A percentile compares a stretch with the other conserved stretches of the same genome.
Evolutionary conservation across 2,113 vertebrate genomes (phyloP).

Genomic region (Tetraodon nigroviridis): DNA sequence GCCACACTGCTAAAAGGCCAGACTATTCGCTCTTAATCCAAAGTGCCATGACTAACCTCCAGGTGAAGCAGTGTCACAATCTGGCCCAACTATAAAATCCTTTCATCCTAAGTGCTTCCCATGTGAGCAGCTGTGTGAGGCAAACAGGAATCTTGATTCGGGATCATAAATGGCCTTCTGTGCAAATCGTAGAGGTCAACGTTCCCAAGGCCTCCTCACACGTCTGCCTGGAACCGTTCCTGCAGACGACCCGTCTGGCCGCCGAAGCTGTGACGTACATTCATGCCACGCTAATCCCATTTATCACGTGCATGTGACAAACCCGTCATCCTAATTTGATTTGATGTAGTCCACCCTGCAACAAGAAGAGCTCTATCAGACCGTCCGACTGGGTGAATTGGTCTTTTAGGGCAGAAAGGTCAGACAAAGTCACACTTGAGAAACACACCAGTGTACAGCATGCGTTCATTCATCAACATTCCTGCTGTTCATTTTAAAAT

Average conservation of each 20-base stretch:
- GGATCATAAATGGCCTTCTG: conserved; percentile 19
- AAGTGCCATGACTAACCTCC: conserved; percentile 42
- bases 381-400: conserved; percentile 26
- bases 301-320: conserved; percentile 62
- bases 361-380: conserved; percentile 44
- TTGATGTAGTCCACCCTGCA: conserved; percentile 29
- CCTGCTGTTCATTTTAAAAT: neutral
- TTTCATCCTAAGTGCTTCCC: conserved; percentile 55
- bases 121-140: conserved; percentile 47
- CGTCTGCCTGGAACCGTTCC: neutral
- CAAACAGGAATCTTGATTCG: conserved; percentile 34
- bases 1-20: conserved; percentile 15
- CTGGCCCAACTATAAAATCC: conserved; percentile 43
- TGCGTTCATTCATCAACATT: neutral
- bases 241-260: no score
- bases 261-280: conserved; percentile 14
- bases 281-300: conserved; percentile 61
- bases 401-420: conserved; percentile 9
- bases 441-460: neutral
- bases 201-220: neutral
- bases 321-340: conserved; percentile 46
- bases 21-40: conserved; percentile 28
- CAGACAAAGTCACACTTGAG: conserved; percentile 14
- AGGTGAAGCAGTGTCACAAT: conserved; percentile 47
- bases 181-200: conserved; percentile 15